Base-by-base conservation (phyloP, 2,888 invertebrate genomes). In the Archips xylosteana region DNA sequence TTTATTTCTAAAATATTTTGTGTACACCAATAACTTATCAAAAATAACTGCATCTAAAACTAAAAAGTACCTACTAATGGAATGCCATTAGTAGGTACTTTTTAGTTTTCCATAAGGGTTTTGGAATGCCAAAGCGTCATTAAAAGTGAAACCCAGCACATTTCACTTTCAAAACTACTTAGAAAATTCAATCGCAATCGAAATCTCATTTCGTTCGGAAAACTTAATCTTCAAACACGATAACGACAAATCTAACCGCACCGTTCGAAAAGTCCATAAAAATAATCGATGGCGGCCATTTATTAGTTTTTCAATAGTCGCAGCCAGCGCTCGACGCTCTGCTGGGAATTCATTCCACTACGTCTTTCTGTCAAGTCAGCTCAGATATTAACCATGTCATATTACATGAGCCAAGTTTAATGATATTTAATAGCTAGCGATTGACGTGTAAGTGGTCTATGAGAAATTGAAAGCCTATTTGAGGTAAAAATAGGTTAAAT, bases 291-390 rank as follows among this genome's bases (percentile, higher is more conserved):
- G 51, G 51, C 42, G 15, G 23, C 36, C 65, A 74, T 70, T 65
- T 70, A 74, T 70, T 65, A 70, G 68, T 73, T 73, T 71, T 69
- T 69, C 73, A 51, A 69, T 69, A 73, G 73, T 73, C 68, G 57
- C 67, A 36, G 54, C 71, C 54, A 23, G 23, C 23, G 23, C 39
- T 6, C 36, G 12, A 34, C 61, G 67, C 67, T n/a, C 12, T 61
- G 39, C 39, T 15, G 13, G 59, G 39, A 71, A 59, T 49, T 60
- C 71, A 60, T 65, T 71, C 60, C 60, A n/a, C 13, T 32, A 45
- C 8, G n/a, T 39, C 13, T 71, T 66, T 66, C 34, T 67, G 54
- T 34, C 4, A 23, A 13, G 45, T 51, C 32, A 34, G 47, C 49
- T 51, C 32, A 34, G 47, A 49, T 73, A 73, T 69, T 68, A 15